Evolutionary conservation across 2,888 invertebrate species (phyloP).

Genomic region (Caenorhabditis angaria): DNA sequence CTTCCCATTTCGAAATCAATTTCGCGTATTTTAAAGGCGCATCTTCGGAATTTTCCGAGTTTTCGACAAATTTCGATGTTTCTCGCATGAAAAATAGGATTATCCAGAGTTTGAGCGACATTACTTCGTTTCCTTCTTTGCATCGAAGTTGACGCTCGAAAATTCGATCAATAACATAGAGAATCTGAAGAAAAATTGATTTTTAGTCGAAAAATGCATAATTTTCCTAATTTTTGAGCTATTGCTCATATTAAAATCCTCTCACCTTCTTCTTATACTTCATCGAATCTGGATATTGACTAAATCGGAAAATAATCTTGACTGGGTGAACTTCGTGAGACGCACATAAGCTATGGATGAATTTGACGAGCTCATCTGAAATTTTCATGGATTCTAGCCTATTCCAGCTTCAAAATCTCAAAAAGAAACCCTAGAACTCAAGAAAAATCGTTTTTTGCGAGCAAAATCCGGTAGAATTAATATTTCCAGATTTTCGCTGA

Average conservation of each 20-base stretch:
- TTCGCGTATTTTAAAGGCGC: conserved; percentile 41
- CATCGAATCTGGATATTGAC: conserved; percentile 80
- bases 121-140: conserved; percentile 83
- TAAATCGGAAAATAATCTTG: conserved; percentile 75
- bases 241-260: neutral
- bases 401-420: too few species aligned
- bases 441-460: too few species aligned
- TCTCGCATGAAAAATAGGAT: conserved; percentile 65
- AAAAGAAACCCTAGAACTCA: too few species aligned
- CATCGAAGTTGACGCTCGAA: conserved; percentile 87
- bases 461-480: too few species aligned
- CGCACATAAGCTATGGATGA: conserved; percentile 65
- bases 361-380: conserved; percentile 56
- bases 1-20: conserved; percentile 58
- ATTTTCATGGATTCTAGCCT: neutral
- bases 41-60: conserved; percentile 36
- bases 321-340: conserved; percentile 70
- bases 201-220: neutral
- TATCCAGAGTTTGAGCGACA: conserved; percentile 72
- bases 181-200: conserved; percentile 44
- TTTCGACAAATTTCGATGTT: conserved; percentile 60
- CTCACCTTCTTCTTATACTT: conserved; percentile 81
- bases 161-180: conserved; percentile 84
- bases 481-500: too few species aligned
- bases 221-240: neutral